Percentiles rank a stretch among this genome's conserved stretches.
Evolutionary conservation across 2,888 invertebrate species (phyloP).

Genomic region (Eretmocerus hayati): DNA sequence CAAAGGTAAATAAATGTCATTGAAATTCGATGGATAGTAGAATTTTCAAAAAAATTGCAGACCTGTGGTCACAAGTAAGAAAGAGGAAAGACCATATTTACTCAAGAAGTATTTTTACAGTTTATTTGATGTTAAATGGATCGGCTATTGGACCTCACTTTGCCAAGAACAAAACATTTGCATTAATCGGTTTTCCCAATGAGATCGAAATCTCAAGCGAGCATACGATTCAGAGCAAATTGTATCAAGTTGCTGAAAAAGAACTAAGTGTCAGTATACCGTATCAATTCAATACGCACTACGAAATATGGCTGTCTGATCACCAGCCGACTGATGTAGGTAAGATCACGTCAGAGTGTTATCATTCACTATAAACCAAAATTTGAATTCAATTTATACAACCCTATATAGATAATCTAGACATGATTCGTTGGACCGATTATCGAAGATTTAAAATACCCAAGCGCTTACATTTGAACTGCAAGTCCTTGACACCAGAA

Average conservation of each 20-base stretch:
- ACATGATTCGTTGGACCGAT: no score
- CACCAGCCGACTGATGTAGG: conserved; percentile 30
- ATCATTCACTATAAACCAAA: neutral
- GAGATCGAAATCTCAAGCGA: conserved; percentile 27
- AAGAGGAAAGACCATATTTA: neutral
- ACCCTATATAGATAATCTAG: no score
- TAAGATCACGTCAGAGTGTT: conserved; percentile 13
- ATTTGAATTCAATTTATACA: no score
- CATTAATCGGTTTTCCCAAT: conserved; percentile 32
- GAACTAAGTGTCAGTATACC: conserved; percentile 29
- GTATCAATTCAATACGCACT: conserved; percentile 27
- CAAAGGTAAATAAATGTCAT: no score
- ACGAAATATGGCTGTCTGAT: conserved; percentile 34
- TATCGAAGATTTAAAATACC: no score
- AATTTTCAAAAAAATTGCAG: neutral
- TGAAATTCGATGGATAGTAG: neutral
- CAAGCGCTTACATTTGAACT: conserved; percentile 33
- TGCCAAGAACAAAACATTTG: conserved; percentile 32
- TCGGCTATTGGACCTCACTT: conserved; percentile 30
- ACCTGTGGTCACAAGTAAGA: neutral
- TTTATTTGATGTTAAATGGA: conserved; percentile 31
- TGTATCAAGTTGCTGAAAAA: conserved; percentile 30
- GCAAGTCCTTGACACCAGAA: conserved; percentile 23
- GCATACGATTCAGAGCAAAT: conserved; percentile 29
- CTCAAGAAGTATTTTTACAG: conserved; percentile 17